Base-by-base conservation (phyloP, 2,113 vertebrate species). In the Picathartes gymnocephalus region DNA sequence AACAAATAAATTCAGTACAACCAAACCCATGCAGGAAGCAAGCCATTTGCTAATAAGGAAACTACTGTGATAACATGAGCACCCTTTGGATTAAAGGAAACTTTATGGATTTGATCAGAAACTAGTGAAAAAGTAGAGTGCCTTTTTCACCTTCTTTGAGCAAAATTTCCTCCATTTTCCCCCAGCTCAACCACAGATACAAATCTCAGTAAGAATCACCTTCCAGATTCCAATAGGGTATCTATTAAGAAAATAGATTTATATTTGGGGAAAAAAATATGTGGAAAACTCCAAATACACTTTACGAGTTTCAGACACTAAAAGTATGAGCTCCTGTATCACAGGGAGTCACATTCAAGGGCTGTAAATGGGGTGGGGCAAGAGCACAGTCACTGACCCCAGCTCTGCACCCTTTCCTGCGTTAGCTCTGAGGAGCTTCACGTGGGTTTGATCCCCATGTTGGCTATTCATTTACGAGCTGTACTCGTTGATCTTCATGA, bases 401-500 rank as follows among this genome's bases (percentile, higher is more conserved):
- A 70, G 33, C 51, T 66, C 45, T 51, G 53, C 40, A 56, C 3
- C 15, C 14, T 7, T 3, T 20, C 31, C 18, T 11, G 6, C 22
- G n/a, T 72, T 45, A n/a, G 15, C 19, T 57, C 37, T 57, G 44
- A 6, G 1, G 2, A 78, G 19, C 22, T 90, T 50, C 73, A 30
- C 0, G 0, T 37, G 47, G 31, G 15, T 42, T 70, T 68, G 27
- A 42, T 42, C 10, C 54, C 48, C 35, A 45, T 23, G 3, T 28
- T 13, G 25, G 22, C 15, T 48, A 23, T 7, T 35, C 35, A 28
- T 4, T 48, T 11, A 20, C 0, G 1, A 37, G 14, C 3, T 69
- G 56, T 25, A 11, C 18, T 47, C 3, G 0, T 4, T 56, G 15
- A 28, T 77, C 22, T 48, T 48, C 0, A 0, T 69, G 47, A 39